A percentile compares a stretch with the other conserved stretches of the same genome.
These are phyloP conservation scores for Trogon surrucura DNA, from an alignment of 2,113 vertebrate genomes.

Conservation along the genomic window DNA sequence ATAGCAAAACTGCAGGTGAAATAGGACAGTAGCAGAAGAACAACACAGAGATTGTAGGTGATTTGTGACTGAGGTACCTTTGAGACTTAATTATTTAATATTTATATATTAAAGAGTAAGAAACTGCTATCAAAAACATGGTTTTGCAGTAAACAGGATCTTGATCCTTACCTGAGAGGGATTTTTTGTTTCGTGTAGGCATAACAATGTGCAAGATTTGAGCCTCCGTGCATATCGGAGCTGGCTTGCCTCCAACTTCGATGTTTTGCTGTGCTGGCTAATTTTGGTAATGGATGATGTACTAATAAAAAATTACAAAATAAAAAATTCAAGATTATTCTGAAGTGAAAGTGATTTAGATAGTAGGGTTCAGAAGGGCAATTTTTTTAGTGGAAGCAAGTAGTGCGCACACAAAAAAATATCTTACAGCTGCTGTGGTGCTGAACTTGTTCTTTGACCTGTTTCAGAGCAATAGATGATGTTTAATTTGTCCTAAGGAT, in stretches of 20 bases:
- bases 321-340: background rate
- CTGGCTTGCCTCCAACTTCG: background rate
- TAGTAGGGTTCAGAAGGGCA: background rate
- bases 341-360: background rate
- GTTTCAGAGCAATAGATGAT: background rate
- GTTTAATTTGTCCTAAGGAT: background rate
- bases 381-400: background rate
- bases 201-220: background rate
- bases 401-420: background rate
- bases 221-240: background rate
- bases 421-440: background rate
- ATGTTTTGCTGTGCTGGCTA: background rate
- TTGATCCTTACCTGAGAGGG: background rate
- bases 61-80: background rate
- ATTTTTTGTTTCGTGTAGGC: background rate
- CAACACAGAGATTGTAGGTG: background rate
- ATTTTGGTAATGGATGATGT: background rate
- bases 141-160: background rate
- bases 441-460: background rate
- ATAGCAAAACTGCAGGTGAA: background rate
- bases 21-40: background rate
- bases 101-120: background rate
- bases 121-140: background rate
- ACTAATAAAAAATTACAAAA: background rate
- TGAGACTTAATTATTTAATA: background rate